Evolutionary conservation across 2,888 invertebrate genomes (phyloP), one percentile per base, ranked within the genome.

Genomic region (Caenorhabditis japonica): DNA sequence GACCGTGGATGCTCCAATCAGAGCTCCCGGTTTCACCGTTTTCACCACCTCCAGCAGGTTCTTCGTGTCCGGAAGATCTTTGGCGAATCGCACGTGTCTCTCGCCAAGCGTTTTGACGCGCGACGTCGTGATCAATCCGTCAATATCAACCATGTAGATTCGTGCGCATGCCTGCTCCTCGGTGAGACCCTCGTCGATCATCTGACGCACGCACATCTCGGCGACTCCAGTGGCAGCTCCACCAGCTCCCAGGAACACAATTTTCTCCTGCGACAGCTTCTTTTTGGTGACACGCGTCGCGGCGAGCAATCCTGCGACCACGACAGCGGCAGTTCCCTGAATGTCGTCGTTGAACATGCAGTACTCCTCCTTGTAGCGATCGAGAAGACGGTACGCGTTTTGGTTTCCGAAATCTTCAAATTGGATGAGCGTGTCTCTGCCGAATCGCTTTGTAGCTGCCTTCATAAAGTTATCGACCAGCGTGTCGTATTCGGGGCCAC

Each of bases 331-430:
- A 4, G 97, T 95, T 64, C 82, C 96, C 89, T 99, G 97, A 88
- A 99, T 99, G 88, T 99, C 99, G 88, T 99, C 99, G 90, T 99
- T 99, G 90, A 99, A 99, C 13, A 95, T 95, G 89, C 97, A 97
- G 89, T 93, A 93, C 86, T 91, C 88, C 84, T 93, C 90, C 41
- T 94, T 92, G 89, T 97, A 99, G 88, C 94, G 94, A 85, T 92
- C 93, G 77, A 99, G 90, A 60, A 99, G 90, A 34, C 94, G 91
- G 91, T 97, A 99, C 5, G 99, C 99, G 89, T 99, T 99, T 10
- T 93, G 91, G 88, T 99, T 99, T 58, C 93, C 99, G 89, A 99
- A 99, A 90, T 99, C 99, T 90, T 99, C 99, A 90, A 97, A 99
- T 90, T 95, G 92, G 52, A 92, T 89, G 58, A 91, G 84, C 51